Evolutionary conservation across 2,113 vertebrate genomes (phyloP).

Genomic region (Holacanthus passer): DNA sequence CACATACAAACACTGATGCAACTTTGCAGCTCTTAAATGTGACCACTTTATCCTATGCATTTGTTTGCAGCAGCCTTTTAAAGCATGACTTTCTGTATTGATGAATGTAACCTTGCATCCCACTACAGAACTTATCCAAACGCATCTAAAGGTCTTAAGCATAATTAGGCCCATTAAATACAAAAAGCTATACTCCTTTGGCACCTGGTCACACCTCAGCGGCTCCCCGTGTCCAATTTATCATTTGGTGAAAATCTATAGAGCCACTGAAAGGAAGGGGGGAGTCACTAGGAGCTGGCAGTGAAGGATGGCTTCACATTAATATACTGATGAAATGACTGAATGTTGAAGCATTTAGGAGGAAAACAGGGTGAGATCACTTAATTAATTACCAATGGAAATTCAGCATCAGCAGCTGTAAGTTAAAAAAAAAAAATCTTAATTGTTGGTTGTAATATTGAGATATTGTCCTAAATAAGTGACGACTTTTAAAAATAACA

Average conservation of each 20-base stretch:
- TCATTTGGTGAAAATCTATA: slow-evolving; percentile 81
- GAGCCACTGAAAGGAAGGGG: slow-evolving; percentile 67
- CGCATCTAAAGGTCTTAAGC: slow-evolving; percentile 63
- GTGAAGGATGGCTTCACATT: slow-evolving; percentile 68
- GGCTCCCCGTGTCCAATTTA: slow-evolving; percentile 77
- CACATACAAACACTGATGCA: slow-evolving; percentile 59
- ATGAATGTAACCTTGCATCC: slow-evolving; percentile 27
- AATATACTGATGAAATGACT: slow-evolving; percentile 66
- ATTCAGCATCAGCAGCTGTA: not conserved
- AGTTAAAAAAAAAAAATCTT: not conserved
- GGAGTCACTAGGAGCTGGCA: slow-evolving; percentile 68
- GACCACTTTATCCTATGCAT: slow-evolving; percentile 19
- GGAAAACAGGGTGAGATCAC: slow-evolving; percentile 40
- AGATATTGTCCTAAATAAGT: not conserved
- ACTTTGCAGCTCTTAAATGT: slow-evolving; percentile 44
- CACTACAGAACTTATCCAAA: slow-evolving; percentile 45
- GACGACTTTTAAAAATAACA: not conserved
- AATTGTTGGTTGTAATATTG: not conserved
- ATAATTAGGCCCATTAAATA: slow-evolving; percentile 76
- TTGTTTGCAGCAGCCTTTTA: slow-evolving; percentile 4
- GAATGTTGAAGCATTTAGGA: slow-evolving; percentile 34
- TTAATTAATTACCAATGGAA: slow-evolving; percentile 47
- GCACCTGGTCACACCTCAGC: slow-evolving; percentile 75
- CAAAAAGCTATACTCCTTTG: slow-evolving; percentile 64
- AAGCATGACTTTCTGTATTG: slow-evolving; percentile 33